A percentile compares a stretch with the other conserved stretches of the same genome.
phyloP scores from a whole-genome alignment of 2,797 vertebrate species.

The Champsocephalus gunnari region DNA sequence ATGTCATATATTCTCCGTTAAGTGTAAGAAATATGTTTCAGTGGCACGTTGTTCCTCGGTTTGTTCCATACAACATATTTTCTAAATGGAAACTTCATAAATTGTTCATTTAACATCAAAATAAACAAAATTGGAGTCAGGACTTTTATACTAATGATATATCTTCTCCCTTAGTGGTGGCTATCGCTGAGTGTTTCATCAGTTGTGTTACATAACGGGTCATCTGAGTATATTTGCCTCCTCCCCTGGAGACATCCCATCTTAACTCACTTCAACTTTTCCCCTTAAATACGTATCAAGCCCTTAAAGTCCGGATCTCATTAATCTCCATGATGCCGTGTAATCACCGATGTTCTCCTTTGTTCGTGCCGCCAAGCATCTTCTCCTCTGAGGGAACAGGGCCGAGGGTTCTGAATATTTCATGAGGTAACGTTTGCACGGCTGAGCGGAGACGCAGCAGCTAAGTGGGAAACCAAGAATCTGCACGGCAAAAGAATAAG shows the following conservation, averaged over 20 bases:
- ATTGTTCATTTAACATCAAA: neutral
- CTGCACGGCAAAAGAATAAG: conserved; percentile 10
- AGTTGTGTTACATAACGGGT: conserved; percentile 50
- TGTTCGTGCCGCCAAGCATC: conserved; percentile 46
- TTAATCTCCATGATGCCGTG: conserved; percentile 17
- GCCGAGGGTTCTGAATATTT: conserved; percentile 77
- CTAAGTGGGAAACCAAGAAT: conserved; percentile 27
- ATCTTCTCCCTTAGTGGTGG: neutral
- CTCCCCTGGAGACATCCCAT: neutral
- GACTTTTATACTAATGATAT: neutral
- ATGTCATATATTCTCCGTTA: too few species aligned
- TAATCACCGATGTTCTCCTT: conserved; percentile 35
- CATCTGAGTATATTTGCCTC: neutral
- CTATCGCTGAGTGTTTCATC: neutral
- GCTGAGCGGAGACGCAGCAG: conserved; percentile 63
- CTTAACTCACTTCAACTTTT: neutral
- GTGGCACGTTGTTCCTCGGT: too few species aligned
- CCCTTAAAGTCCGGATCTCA: conserved; percentile 2
- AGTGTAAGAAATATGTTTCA: too few species aligned
- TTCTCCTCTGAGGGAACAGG: conserved; percentile 34
- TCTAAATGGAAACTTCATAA: neutral
- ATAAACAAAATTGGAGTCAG: neutral
- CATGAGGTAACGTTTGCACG: conserved; percentile 78
- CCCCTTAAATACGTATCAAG: conserved; percentile 17
- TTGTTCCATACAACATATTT: neutral